Base-by-base conservation (phyloP, 2,888 invertebrate species). In the Metallyticus violacea region DNA sequence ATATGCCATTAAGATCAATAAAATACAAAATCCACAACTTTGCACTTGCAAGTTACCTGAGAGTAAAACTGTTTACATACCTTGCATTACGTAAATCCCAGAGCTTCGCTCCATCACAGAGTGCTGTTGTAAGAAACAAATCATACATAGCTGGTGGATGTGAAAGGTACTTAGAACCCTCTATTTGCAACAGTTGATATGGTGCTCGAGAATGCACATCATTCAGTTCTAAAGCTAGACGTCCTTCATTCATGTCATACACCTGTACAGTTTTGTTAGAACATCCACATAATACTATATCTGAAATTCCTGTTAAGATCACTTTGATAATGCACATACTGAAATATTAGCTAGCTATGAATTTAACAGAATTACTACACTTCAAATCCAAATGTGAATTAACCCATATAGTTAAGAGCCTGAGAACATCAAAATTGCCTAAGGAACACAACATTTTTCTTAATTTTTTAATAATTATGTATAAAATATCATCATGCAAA, bases 51-150 rank as follows among this genome's bases (percentile, higher is more conserved):
- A n/a, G n/a, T n/a, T n/a, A n/a, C n/a, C n/a, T n/a, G n/a, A n/a
- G 2, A 0, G 22, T 62, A 62, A 62, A 15, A 15, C 25, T 62
- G 7, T 30, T 15, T 9, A 79, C 85, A 40, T 81, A 86, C 88
- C 86, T 87, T 6, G 88, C 85, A 28, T 82, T 83, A 3, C 88
- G 83, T 26, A 88, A 83, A 86, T 88, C 88, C 88, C 88, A 88
- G 7, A 88, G 85, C 77, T 88, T 88, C 15, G 85, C 87, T n/a
- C 88, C 86, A 81, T 88, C 88, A 29, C 86, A 79, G 1, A 88
- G 79, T 7, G 88, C 86, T 5, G 88, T 83, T 7, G 88, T 86
- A 25, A 88, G 86, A 78, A 88, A 85, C 7, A 88, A 85, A 83
- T 88, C 86, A 76, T 86, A 86, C 85, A 87, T 85, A 25, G 80